A percentile compares a stretch with the other conserved stretches of the same genome.
These are phyloP conservation scores for Desmodus rotundus DNA, from an alignment of 2,113 vertebrate species.

Conservation along the genomic window DNA sequence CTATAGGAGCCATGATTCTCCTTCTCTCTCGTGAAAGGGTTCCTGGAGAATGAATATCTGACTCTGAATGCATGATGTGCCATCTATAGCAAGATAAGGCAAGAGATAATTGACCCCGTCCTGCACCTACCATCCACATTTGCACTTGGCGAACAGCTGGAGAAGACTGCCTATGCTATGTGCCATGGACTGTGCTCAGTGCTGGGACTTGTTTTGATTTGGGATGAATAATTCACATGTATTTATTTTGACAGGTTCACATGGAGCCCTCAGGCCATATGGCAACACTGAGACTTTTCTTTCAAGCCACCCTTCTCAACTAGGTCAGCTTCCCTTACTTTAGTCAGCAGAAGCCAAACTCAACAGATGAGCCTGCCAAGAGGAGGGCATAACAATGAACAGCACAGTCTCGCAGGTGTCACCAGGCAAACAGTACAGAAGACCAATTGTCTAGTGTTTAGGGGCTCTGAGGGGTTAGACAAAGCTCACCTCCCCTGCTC, in stretches of 20 bases:
- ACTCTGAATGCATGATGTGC: not conserved
- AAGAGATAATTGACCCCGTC: not conserved
- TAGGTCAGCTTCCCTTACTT: constrained; percentile 65
- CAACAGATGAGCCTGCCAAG: constrained; percentile 63
- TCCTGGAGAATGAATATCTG: not conserved
- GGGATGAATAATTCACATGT: constrained; percentile 42
- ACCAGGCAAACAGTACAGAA: constrained; percentile 32
- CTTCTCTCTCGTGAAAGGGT: not conserved
- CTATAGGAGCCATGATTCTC: not conserved
- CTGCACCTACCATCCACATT: not conserved
- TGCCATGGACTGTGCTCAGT: not conserved
- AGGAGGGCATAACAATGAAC: constrained; percentile 8
- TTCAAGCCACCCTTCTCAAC: constrained; percentile 57
- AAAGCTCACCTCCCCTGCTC: constrained; percentile 10
- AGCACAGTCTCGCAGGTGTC: constrained; percentile 34
- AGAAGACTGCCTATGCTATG: not conserved
- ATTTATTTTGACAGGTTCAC: constrained; percentile 70
- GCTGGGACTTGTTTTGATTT: constrained; percentile 48
- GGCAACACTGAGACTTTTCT: constrained; percentile 61
- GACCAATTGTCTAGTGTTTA: constrained; percentile 59
- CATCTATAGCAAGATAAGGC: not conserved
- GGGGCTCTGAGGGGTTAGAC: constrained; percentile 33
- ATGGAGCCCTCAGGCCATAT: constrained; percentile 43
- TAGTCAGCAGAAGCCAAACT: constrained; percentile 71
- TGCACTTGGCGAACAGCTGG: not conserved